Base-by-base conservation (phyloP, 37 sponge, comb jelly and placozoan species). In the Aplysina aerophoba region DNA sequence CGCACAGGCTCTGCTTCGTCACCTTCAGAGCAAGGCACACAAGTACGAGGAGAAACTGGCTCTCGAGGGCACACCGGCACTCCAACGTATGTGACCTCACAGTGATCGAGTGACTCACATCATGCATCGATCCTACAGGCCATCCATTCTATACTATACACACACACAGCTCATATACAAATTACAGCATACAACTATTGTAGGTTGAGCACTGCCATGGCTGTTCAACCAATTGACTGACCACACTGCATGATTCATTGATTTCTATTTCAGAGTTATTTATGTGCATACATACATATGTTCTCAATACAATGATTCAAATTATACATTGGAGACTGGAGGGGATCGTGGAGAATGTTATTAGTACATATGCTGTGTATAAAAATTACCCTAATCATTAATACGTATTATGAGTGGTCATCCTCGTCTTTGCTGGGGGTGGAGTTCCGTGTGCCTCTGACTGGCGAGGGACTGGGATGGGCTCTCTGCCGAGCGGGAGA, bases 21-120 rank as follows among this genome's bases (percentile, higher is more conserved):
- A 83, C 40, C 4, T 83, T 6, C 31, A 61, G 12, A 60, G 41
- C n/a, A 83, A 83, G 27, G n/a, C 65, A 15, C 84, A 83, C 53
- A 37, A 64, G 78, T 75, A 75, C 15, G 78, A 75, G 25, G 78
- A 75, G 25, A 53, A 19, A 41, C 41, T 75, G 44, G 44, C 38
- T 22, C 31, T 75, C 44, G 53, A 41, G 3, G 37, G 50, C 50
- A 44, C 50, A 44, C 50, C 50, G 8, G 8, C 50, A 44, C 50
- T 44, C 50, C 50, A 44, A 8, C 8, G 8, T 3, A 44, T 8
- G 6, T 44, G 50, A 44, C 50, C n/a, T n/a, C n/a, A n/a, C n/a
- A n/a, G n/a, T n/a, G n/a, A n/a, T n/a, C n/a, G n/a, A n/a, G n/a
- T n/a, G n/a, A n/a, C n/a, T n/a, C n/a, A n/a, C n/a, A n/a, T n/a